Evolutionary conservation across 2,888 invertebrate species (phyloP), one percentile per base, ranked within the genome.

Genomic region (Ennomos fuscantarius): DNA sequence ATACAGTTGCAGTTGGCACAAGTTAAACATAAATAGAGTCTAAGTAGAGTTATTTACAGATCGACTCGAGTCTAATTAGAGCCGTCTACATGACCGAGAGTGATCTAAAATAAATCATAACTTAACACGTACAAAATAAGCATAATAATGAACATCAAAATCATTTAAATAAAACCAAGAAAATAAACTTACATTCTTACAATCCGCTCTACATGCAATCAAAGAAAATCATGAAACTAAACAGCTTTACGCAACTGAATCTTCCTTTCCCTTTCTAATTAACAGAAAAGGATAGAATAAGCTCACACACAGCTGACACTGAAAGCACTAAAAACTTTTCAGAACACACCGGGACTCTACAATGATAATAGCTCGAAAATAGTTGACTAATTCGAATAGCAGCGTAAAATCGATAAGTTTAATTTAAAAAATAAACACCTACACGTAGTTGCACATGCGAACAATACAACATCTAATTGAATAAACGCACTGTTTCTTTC

Each of bases 321-420:
- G 82, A 88, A 87, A 87, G 83, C 89, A 90, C 90, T 85, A 79
- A 79, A 75, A 87, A 90, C 88, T 89, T 87, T 86, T 82, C 82
- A 82, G 78, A 79, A 81, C 77, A 78, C 86, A 81, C 78, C 76
- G 72, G 72, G 74, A 76, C 76, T 74, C 73, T 62, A 71, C 67
- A 74, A 74, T 70, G 68, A 76, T 65, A 73, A 74, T 71, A 76
- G 73, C 68, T 68, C 68, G 65, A 64, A 73, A 78, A 78, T 66
- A 73, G 70, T 68, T 65, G 69, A 65, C 66, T 75, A 79, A 79
- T 74, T 74, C 72, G 66, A 66, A 70, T 65, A 63, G 68, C 67
- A 72, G 59, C 54, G 66, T 70, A 73, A 74, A 74, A 80, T 79
- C 79, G 65, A 81, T 81, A 70, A 66, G 56, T 60, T 49, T 56